These are phyloP conservation scores for Anoplophora glabripennis DNA, from an alignment of 1,140 invertebrate genomes.

Conservation along the genomic window DNA sequence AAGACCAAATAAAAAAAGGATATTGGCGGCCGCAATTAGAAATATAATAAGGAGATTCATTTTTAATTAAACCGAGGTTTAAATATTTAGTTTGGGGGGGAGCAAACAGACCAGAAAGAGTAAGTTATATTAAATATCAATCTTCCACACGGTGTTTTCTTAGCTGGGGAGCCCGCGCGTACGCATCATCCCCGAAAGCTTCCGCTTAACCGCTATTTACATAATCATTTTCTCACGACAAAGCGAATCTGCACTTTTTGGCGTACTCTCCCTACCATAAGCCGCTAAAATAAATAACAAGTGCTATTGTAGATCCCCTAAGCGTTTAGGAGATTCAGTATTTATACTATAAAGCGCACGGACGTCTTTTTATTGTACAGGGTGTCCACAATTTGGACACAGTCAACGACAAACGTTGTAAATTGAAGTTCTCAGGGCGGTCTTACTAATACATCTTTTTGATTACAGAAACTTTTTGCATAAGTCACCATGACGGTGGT, in stretches of 20 bases:
- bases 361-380: not conserved
- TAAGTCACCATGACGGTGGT: constrained; percentile 45
- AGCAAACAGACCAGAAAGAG: not conserved
- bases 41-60: too few relatives aligned
- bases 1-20: too few relatives aligned
- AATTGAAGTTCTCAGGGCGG: not conserved
- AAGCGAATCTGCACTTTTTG: not conserved
- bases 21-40: too few relatives aligned
- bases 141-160: not conserved
- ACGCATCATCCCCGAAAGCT: not conserved
- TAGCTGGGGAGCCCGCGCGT: not conserved
- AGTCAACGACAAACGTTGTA: too few relatives aligned
- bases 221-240: not conserved
- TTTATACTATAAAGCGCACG: not conserved
- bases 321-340: not conserved
- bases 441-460: not conserved
- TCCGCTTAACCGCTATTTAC: not conserved
- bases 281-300: not conserved
- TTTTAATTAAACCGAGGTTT: not conserved
- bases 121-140: not conserved
- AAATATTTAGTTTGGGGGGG: not conserved
- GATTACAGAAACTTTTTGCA: not conserved
- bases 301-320: not conserved
- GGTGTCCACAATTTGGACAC: too few relatives aligned
- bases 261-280: not conserved